phyloP scores from a whole-genome alignment of 1,140 invertebrate species.

The Megathymus violae region DNA sequence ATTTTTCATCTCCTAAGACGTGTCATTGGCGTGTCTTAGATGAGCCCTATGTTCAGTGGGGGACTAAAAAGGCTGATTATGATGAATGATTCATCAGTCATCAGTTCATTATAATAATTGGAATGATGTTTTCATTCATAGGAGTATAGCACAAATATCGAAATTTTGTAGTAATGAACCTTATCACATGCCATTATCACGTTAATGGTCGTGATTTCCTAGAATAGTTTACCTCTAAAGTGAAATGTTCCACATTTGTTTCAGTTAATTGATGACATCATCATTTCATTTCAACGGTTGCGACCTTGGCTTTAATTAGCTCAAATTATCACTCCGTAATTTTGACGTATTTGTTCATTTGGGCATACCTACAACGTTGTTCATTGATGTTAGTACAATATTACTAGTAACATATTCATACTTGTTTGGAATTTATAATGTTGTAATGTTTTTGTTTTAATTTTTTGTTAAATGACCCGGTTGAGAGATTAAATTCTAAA shows the following conservation, averaged over 20 bases:
- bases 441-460: background rate
- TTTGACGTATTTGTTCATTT: constrained; percentile 36
- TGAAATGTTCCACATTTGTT: background rate
- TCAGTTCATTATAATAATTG: too few species aligned
- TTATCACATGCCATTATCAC: background rate
- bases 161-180: background rate
- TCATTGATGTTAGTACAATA: background rate
- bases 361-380: background rate
- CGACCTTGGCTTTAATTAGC: constrained; percentile 55
- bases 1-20: too few species aligned
- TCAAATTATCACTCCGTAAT: constrained; percentile 48
- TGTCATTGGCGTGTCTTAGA: too few species aligned
- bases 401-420: background rate
- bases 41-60: too few species aligned
- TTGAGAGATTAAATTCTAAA: too few species aligned
- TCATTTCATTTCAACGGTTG: constrained; percentile 47
- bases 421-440: background rate
- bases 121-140: too few species aligned
- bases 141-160: background rate
- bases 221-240: background rate
- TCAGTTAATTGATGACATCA: constrained; percentile 29
- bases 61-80: too few species aligned
- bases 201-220: constrained; percentile 5
- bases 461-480: too few species aligned
- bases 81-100: too few species aligned